These are phyloP conservation scores for Cheirogaleus major DNA, from an alignment of 2,797 vertebrate genomes.

Conservation along the genomic window DNA sequence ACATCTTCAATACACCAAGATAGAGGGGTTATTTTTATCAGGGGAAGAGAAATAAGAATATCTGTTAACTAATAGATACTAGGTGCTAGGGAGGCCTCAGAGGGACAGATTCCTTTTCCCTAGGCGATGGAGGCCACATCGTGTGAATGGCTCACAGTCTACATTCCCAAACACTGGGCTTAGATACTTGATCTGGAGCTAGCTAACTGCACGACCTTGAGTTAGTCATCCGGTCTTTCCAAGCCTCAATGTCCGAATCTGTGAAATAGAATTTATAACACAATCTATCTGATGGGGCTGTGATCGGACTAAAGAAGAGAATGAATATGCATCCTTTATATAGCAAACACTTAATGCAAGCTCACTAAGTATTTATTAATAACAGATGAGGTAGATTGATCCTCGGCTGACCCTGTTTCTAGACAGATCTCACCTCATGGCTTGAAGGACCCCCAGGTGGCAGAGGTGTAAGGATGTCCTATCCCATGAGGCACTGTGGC, in stretches of 20 bases:
- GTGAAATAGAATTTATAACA: not conserved
- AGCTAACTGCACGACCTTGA: not conserved
- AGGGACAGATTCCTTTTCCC: too few species aligned
- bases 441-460: accelerated
- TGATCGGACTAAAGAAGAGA: not conserved
- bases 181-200: not conserved
- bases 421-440: not conserved
- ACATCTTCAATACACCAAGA: not conserved
- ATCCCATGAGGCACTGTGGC: accelerated
- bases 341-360: too few species aligned
- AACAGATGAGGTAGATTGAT: not conserved
- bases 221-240: not conserved
- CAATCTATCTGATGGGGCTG: not conserved
- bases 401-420: not conserved
- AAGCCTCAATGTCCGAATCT: not conserved
- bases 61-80: not conserved
- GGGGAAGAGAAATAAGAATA: not conserved
- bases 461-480: too few species aligned
- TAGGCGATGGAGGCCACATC: too few species aligned
- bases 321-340: accelerated
- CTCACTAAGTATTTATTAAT: not conserved
- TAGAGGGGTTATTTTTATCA: not conserved
- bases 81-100: too few species aligned
- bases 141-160: too few species aligned
- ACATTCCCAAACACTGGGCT: not conserved